Conservation (phyloP, 2,888 invertebrate genomes). For the Idaea dimidiata region DNA sequence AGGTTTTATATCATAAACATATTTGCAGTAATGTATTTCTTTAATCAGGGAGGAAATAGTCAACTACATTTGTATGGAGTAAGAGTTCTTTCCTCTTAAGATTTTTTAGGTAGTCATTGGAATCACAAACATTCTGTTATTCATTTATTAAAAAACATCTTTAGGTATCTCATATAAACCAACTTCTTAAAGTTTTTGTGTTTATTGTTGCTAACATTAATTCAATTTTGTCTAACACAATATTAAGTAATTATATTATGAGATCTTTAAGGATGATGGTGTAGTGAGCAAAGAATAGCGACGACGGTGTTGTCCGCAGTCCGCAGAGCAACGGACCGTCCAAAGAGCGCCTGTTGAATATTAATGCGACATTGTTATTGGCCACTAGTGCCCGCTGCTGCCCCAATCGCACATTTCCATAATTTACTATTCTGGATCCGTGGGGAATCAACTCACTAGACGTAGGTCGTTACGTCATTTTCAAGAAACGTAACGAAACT, state of each 20-base stretch:
- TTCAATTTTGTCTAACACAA: neutral
- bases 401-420: constrained; percentile 80
- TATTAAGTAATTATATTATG: constrained; percentile 36
- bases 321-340: constrained; percentile 62
- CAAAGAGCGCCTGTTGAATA: constrained; percentile 78
- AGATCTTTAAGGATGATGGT: constrained; percentile 48
- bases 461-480: too few species aligned
- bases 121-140: too few species aligned
- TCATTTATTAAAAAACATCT: neutral
- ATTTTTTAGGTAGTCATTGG: too few species aligned
- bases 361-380: constrained; percentile 81
- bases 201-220: neutral
- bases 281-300: constrained; percentile 58
- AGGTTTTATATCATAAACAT: too few species aligned
- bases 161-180: neutral
- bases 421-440: constrained; percentile 80
- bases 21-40: too few species aligned
- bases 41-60: too few species aligned
- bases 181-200: neutral
- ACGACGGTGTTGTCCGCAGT: constrained; percentile 62
- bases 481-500: too few species aligned
- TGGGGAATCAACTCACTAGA: constrained; percentile 74
- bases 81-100: too few species aligned
- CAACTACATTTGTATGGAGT: too few species aligned
- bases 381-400: constrained; percentile 76